Evolutionary conservation across 2,888 invertebrate genomes (phyloP).

Genomic region (Melanchra persicariae): DNA sequence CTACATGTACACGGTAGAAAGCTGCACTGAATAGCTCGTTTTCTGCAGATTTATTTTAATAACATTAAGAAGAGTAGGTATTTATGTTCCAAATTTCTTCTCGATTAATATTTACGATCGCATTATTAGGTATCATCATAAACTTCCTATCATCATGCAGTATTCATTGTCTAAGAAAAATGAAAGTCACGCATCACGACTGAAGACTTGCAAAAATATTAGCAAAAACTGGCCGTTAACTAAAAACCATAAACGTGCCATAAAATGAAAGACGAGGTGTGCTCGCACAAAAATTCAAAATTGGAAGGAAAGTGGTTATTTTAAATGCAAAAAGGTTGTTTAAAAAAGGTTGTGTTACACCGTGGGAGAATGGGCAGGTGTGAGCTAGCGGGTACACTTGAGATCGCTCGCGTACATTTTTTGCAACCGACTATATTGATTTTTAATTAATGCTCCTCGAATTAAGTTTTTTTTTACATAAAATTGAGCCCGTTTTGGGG

Average conservation of each 20-base stretch:
- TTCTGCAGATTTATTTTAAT: background rate
- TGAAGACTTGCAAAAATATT: conserved; percentile 39
- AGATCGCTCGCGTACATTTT: conserved; percentile 72
- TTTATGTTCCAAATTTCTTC: background rate
- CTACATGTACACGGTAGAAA: too few species aligned
- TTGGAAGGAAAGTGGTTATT: conserved; percentile 87
- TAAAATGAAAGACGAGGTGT: conserved; percentile 77
- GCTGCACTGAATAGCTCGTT: too few species aligned
- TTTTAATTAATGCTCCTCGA: conserved; percentile 81
- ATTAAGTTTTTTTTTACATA: conserved; percentile 62
- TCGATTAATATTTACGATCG: background rate
- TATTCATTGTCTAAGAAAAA: background rate
- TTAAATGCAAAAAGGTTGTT: conserved; percentile 82
- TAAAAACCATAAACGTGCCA: conserved; percentile 67
- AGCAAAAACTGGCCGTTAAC: conserved; percentile 53
- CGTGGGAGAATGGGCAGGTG: conserved; percentile 90
- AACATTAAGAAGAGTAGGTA: background rate
- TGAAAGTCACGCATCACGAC: too few species aligned
- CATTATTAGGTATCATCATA: background rate
- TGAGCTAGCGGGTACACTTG: conserved; percentile 72
- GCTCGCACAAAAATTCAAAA: conserved; percentile 82
- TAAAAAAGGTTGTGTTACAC: conserved; percentile 78
- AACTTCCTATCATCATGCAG: background rate
- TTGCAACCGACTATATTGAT: conserved; percentile 82
- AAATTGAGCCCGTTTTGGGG: conserved; percentile 54